Evolutionary conservation across 1,140 invertebrate genomes (phyloP).

Genomic region (Portunus trituberculatus): DNA sequence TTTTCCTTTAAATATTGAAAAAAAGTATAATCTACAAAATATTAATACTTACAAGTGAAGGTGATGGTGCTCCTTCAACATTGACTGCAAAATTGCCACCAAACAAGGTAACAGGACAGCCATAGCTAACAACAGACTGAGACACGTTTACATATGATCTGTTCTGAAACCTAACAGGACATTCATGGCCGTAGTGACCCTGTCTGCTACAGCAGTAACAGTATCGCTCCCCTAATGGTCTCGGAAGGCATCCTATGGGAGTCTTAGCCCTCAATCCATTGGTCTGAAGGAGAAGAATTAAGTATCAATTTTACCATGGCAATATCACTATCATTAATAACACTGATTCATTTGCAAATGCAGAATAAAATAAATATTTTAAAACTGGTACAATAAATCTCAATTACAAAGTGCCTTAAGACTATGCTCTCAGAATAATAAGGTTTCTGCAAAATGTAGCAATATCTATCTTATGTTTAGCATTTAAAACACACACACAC

Average conservation of each 20-base stretch:
- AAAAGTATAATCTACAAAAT: not conserved
- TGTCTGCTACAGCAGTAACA: slow-evolving; percentile 29
- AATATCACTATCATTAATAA: not conserved
- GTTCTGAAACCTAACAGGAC: not conserved
- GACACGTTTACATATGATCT: not conserved
- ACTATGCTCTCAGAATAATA: not conserved
- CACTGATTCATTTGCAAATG: not conserved
- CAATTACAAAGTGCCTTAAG: not conserved
- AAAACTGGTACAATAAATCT: not conserved
- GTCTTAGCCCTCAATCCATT: not conserved
- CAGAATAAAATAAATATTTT: not conserved
- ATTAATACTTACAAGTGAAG: not conserved
- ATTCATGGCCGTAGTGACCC: slow-evolving; percentile 25
- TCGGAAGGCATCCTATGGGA: not conserved
- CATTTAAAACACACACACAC: too few species aligned
- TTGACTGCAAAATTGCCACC: slow-evolving; percentile 5
- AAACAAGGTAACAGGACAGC: not conserved
- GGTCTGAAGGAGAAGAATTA: not conserved
- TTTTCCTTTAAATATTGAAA: too few species aligned
- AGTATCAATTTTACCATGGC: not conserved
- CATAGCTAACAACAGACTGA: slow-evolving; percentile 49
- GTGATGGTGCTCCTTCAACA: not conserved
- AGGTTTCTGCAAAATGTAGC: not conserved
- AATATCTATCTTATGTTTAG: not conserved
- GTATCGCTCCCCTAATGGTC: not conserved